Conservation (phyloP, 1,140 invertebrate genomes). For the Anthonomus grandis region DNA sequence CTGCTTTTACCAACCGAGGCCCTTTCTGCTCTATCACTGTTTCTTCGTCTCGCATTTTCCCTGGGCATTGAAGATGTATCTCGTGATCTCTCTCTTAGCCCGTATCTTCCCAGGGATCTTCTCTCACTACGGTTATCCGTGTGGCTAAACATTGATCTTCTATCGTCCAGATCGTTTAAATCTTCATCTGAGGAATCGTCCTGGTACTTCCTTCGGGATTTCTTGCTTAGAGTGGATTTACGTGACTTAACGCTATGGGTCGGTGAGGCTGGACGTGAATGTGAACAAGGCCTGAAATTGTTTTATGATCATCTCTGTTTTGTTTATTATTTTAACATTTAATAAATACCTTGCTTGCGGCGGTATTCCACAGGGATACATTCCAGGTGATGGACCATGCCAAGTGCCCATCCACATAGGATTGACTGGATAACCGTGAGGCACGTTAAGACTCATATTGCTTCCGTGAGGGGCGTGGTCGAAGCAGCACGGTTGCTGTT, state of each 20-base stretch:
- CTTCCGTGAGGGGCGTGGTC: constrained; percentile 58
- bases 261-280: constrained; percentile 60
- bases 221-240: constrained; percentile 54
- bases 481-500: constrained; percentile 35
- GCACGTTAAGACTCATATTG: constrained; percentile 62
- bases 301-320: background rate
- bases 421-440: constrained; percentile 45
- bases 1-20: constrained; percentile 29
- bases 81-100: constrained; percentile 24
- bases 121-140: constrained; percentile 32
- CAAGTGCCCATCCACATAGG: constrained; percentile 52
- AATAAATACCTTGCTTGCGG: constrained; percentile 45
- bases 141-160: constrained; percentile 40
- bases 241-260: constrained; percentile 65
- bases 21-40: constrained; percentile 32
- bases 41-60: constrained; percentile 27
- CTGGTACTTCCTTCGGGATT: constrained; percentile 44
- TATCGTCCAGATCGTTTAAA: constrained; percentile 48
- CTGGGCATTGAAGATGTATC: constrained; percentile 42
- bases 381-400: constrained; percentile 49
- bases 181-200: constrained; percentile 45
- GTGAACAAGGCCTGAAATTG: constrained; percentile 46
- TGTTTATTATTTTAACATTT: constrained; percentile 33
- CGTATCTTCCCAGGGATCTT: constrained; percentile 31
- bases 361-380: constrained; percentile 50